phyloP scores from a whole-genome alignment of 1,140 invertebrate species.

The Rhynchophorus ferrugineus region DNA sequence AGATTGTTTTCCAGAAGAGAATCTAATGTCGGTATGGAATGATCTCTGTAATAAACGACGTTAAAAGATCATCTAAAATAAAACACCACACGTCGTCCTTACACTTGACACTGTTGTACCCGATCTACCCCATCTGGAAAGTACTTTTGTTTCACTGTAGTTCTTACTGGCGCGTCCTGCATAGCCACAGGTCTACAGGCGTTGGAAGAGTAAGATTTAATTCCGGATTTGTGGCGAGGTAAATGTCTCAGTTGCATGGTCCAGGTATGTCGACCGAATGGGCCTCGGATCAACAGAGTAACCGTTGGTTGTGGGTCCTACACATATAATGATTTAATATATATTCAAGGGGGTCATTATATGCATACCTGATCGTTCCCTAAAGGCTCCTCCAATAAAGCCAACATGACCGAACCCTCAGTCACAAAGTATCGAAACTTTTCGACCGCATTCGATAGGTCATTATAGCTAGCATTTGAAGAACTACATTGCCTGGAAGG shows the following conservation, averaged over 20 bases:
- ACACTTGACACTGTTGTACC: slow-evolving; percentile 75
- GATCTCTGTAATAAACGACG: too few species aligned
- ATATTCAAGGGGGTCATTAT: slow-evolving; percentile 2
- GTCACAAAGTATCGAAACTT: slow-evolving; percentile 86
- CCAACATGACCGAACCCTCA: slow-evolving; percentile 82
- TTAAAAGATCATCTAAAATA: too few species aligned
- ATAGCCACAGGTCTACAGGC: slow-evolving; percentile 72
- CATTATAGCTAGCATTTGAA: slow-evolving; percentile 46
- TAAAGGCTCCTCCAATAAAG: slow-evolving; percentile 83
- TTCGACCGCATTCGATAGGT: slow-evolving; percentile 49
- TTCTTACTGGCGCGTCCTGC: slow-evolving; percentile 55
- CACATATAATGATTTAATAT: slow-evolving; percentile 3
- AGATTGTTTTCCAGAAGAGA: slow-evolving; percentile 48
- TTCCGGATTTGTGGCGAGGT: slow-evolving; percentile 68
- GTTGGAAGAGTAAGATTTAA: slow-evolving; percentile 60
- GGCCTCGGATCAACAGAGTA: slow-evolving; percentile 76
- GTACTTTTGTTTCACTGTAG: slow-evolving; percentile 62
- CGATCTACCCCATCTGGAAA: slow-evolving; percentile 79
- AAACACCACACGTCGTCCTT: too few species aligned
- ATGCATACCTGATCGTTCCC: slow-evolving; percentile 57
- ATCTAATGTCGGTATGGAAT: slow-evolving; percentile 62
- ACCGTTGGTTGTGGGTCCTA: slow-evolving; percentile 68
- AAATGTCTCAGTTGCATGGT: slow-evolving; percentile 80
- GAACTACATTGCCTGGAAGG: slow-evolving; percentile 56
- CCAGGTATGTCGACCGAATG: slow-evolving; percentile 92